These are phyloP conservation scores for crab-eating macaque (Macaca fascicularis) DNA, from an alignment of 2,113 vertebrate species.

Conservation along the genomic window DNA sequence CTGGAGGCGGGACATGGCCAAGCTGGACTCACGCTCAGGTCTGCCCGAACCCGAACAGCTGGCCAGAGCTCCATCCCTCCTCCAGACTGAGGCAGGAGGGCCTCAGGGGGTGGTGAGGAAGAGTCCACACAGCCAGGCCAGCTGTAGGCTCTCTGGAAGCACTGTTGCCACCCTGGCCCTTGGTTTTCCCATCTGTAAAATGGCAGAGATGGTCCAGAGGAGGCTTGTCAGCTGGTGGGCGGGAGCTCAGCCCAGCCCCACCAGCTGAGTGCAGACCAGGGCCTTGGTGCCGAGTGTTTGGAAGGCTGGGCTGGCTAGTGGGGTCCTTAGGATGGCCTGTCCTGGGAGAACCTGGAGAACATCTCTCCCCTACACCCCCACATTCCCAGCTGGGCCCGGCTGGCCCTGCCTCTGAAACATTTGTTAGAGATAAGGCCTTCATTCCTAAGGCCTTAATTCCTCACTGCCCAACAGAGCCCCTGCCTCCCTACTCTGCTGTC, in stretches of 20 bases:
- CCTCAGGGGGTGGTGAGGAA: neutral
- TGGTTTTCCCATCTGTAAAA: neutral
- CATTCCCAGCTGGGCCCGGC: neutral
- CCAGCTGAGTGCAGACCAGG: constrained; percentile 69
- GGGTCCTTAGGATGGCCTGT: neutral
- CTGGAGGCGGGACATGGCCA: neutral
- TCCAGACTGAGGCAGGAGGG: neutral
- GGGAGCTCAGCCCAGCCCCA: neutral
- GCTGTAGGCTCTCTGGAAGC: neutral
- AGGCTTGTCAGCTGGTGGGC: neutral
- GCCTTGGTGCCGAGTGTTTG: constrained; percentile 52
- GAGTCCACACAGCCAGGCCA: neutral
- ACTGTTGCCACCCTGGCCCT: neutral
- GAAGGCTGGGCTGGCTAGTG: neutral
- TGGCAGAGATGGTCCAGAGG: neutral
- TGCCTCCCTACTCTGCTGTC: neutral
- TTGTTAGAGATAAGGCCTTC: neutral
- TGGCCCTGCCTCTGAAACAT: neutral
- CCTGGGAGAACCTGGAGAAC: neutral
- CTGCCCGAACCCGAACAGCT: neutral
- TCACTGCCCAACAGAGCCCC: neutral
- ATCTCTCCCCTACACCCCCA: neutral
- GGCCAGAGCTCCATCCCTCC: neutral
- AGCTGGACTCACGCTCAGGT: neutral
- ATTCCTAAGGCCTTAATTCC: neutral